Evolutionary conservation across 2,888 invertebrate species (phyloP), one percentile per base, ranked within the genome.

Genomic region (Apeira syringaria): DNA sequence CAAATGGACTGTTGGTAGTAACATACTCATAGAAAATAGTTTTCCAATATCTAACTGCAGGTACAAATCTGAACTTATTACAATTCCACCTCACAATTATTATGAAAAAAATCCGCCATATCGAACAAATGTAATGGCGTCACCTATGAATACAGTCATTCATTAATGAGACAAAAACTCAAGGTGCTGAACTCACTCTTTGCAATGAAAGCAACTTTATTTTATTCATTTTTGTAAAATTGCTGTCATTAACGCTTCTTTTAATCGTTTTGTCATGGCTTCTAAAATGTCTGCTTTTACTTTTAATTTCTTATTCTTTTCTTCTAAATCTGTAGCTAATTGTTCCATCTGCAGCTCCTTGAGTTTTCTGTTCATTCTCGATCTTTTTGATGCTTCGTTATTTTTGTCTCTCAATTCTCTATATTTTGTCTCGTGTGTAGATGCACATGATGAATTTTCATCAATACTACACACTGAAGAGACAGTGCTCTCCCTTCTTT

Each of bases 371-470:
- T 94, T 95, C 84, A 93, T 92, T 52, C 95, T 85, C 1, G 95
- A 95, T 58, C 93, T 91, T 59, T 95, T 91, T 26, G 95, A 95
- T 27, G 95, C 95, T 77, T 94, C 94, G 69, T 95, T 95, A 76
- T 95, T 95, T 70, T 94, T 94, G 66, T 94, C 94, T 40, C 95
- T 82, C 51, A 94, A 87, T 64, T 94, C 94, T 34, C 94, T 85
- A 70, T 95, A 95, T 53, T 90, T 92, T 29, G 74, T 69, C 52
- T 91, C 91, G 22, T 83, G 75, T 47, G 80, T 80, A 47, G 89
- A 85, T 28, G 70, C 63, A 36, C 64, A 75, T 42, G 80, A 88
- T 40, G 67, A 83, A 69, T 69, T 85, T 40, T 77, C 90, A 68
- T 73, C 89, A 63, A 78, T 54, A 56, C 90, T 90, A 45, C 86